Base-by-base conservation (phyloP, 2,888 invertebrate species). In the Linnaemya vulpina region DNA sequence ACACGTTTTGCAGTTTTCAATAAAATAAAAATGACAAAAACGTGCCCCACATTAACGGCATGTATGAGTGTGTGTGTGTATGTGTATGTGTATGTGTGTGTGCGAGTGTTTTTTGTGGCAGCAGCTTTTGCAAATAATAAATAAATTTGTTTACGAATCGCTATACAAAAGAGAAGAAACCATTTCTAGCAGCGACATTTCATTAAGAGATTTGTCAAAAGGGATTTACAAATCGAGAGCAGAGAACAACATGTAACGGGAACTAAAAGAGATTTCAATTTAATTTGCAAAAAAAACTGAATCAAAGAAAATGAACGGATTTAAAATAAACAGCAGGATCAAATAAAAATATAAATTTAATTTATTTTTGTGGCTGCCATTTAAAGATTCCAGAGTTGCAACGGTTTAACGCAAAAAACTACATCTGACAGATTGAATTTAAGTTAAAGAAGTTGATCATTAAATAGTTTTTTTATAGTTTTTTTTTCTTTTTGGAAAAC, bases 1-100 rank as follows among this genome's bases (percentile, higher is more conserved):
- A 30, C 53, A 25, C 38, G 63, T 25, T n/a, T n/a, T 65, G 25
- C 20, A 46, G 22, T 46, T 58, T 65, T 46, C 17, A 73, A 67
- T 80, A 49, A 65, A 73, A 80, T 73, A 65, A 80, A 73, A 80
- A 73, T 73, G 58, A 38, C 20, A 49, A 49, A 73, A 73, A 58
- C 58, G 58, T 65, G 49, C 17, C 15, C 20, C 63, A 53, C 43
- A 55, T 46, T 30, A 3, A 17, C 30, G 5, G 5, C 30, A 30
- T n/a, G 30, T 30, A 30, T 30, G 30, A 3, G 5, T 5, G 30
- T 30, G 30, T 30, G 30, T 30, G 30, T 30, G 30, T n/a, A n/a
- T n/a, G n/a, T n/a, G 30, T 30, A 30, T 30, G 30, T 30, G 5
- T 5, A 5, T 30, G 30, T 30, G 30, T 30, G 30, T 30, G 30